phyloP scores from a whole-genome alignment of 2,797 vertebrate species.

The Xenentodon cancila region DNA sequence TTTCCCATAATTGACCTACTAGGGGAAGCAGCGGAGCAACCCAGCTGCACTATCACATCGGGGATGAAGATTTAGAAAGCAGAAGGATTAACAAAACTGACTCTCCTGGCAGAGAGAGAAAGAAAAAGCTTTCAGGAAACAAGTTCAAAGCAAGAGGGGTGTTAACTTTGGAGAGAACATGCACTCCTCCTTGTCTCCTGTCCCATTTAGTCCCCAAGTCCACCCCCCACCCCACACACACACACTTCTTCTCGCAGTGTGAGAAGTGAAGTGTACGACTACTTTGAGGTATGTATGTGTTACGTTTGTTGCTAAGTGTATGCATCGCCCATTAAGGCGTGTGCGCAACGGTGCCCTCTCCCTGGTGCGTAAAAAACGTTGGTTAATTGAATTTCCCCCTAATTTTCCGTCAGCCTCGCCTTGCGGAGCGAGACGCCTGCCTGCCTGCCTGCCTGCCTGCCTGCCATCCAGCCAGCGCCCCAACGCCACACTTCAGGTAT shows the following conservation, averaged over 20 bases:
- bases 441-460: constrained; percentile 68
- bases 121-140: constrained; percentile 32
- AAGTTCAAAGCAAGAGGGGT: constrained; percentile 26
- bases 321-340: constrained; percentile 43
- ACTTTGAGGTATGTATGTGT: constrained; percentile 65
- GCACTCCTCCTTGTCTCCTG: constrained; percentile 46
- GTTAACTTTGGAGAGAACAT: constrained; percentile 39
- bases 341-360: constrained; percentile 84
- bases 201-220: constrained; percentile 32
- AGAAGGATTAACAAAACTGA: constrained; percentile 28
- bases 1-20: constrained; percentile 76
- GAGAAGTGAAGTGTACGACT: constrained; percentile 60
- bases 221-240: no score
- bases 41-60: constrained; percentile 44
- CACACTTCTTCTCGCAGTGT: constrained; percentile 70
- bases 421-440: constrained; percentile 75
- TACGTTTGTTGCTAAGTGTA: constrained; percentile 45
- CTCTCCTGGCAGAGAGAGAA: constrained; percentile 11
- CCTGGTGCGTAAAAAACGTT: constrained; percentile 95
- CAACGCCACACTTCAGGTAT: constrained; percentile 94
- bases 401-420: constrained; percentile 90
- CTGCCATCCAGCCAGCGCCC: constrained; percentile 58
- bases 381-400: constrained; percentile 99
- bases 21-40: constrained; percentile 58
- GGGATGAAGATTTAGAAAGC: constrained; percentile 27